These are phyloP conservation scores for Callinectes sapidus DNA, from an alignment of 2,888 invertebrate genomes.

Conservation along the genomic window DNA sequence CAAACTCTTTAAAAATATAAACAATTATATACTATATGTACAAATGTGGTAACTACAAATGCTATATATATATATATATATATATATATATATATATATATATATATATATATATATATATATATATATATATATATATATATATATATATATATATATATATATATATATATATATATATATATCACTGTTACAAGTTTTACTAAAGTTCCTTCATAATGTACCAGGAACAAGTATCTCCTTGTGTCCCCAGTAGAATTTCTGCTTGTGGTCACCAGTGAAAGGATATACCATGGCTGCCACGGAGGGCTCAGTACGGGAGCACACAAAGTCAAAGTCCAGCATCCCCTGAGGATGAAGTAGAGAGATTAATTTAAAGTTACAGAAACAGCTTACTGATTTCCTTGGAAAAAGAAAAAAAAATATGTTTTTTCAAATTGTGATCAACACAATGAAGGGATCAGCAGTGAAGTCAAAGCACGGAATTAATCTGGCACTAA, in stretches of 20 bases:
- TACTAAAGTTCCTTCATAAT: neutral
- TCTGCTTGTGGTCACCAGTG: conserved; percentile 98
- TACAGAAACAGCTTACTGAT: neutral
- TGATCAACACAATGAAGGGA: too few species aligned
- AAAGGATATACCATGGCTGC: conserved; percentile 99
- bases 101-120: too few species aligned
- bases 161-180: neutral
- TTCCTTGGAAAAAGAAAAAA: neutral
- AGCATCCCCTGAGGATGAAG: conserved; percentile 85
- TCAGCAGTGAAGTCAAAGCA: too few species aligned
- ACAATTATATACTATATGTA: neutral
- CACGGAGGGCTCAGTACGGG: conserved; percentile 81
- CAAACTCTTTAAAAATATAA: neutral
- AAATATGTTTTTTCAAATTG: too few species aligned
- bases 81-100: neutral
- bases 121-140: too few species aligned
- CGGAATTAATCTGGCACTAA: neutral
- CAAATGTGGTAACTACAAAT: neutral
- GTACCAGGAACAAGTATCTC: conserved; percentile 88
- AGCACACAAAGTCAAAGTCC: conserved; percentile 96
- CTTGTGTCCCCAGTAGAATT: conserved; percentile 99
- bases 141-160: too few species aligned
- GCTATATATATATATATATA: neutral
- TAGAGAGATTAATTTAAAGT: neutral
- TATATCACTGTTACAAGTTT: neutral